Evolutionary conservation across 1,140 invertebrate genomes (phyloP), one percentile per base, ranked within the genome.

Genomic region (Dreissena rostriformis): DNA sequence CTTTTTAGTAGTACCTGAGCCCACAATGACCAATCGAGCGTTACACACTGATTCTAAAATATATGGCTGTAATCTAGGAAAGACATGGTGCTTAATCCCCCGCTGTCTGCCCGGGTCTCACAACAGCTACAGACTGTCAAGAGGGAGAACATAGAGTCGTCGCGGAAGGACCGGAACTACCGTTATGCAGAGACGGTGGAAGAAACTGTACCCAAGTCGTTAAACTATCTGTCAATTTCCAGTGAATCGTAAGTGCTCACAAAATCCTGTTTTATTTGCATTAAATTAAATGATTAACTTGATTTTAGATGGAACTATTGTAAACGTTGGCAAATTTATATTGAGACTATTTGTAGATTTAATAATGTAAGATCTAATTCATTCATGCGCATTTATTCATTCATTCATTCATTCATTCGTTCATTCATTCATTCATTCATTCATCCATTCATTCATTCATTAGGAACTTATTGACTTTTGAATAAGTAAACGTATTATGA

Each of bases 351-450:
- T 39, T 39, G 39, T 39, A 39, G 39, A 39, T 8, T 39, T n/a
- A n/a, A 39, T 2, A 39, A 8, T 39, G 39, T 39, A 39, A 39
- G 39, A 8, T 39, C 8, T 39, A 39, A 29, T 71, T 71, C 0
- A 71, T 71, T 39, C 26, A 29, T 71, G n/a, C 29, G 26, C 67
- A 70, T 70, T 70, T 29, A 70, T 70, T 70, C 67, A 70, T 70
- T 70, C 67, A 70, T 70, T 70, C 67, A 70, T 70, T 70, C 67
- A 70, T 70, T 70, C 67, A 70, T 70, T 70, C 67, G 49, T 71
- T 71, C 0, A 71, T 71, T 39, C 26, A 29, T 71, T 71, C 0
- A 71, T 29, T 71, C 24, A 29, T 71, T 71, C 68, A 71, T 71
- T 71, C 26, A 71, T 71, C 39, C 68, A 71, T 71, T 39, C 68